These are phyloP conservation scores for Chymomyza procnemis DNA, from an alignment of 2,888 invertebrate genomes.

Conservation along the genomic window DNA sequence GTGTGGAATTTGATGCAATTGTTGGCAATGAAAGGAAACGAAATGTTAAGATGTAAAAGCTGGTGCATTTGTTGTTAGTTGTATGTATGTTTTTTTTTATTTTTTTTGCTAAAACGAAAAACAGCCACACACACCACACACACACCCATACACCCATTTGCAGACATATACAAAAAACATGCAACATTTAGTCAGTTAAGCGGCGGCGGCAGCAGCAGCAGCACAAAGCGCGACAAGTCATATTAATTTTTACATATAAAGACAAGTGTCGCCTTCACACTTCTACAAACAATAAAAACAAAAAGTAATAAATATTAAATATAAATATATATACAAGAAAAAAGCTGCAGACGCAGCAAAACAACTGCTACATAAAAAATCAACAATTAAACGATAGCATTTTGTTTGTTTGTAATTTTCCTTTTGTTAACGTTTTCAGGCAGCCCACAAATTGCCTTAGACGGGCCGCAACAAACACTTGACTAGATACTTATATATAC, in stretches of 20 bases:
- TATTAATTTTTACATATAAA: background rate
- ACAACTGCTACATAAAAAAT: slow-evolving; percentile 17
- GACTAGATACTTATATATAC: background rate
- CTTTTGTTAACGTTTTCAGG: slow-evolving; percentile 25
- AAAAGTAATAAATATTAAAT: background rate
- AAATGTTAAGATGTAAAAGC: slow-evolving; percentile 48
- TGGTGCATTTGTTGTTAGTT: slow-evolving; percentile 71
- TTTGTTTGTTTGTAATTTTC: slow-evolving; percentile 20
- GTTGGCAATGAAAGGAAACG: slow-evolving; percentile 3
- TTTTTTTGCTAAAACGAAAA: no score
- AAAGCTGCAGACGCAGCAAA: background rate
- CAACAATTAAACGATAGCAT: slow-evolving; percentile 1
- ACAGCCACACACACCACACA: slow-evolving; percentile 22
- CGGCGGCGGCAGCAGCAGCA: background rate
- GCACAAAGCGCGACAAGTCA: background rate
- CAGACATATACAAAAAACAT: slow-evolving; percentile 2
- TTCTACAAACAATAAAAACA: slow-evolving; percentile 11
- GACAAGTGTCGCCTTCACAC: slow-evolving; percentile 29
- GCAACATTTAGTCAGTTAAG: slow-evolving; percentile 11
- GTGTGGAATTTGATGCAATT: background rate
- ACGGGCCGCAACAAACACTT: slow-evolving; percentile 7
- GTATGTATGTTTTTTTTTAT: slow-evolving; percentile 64
- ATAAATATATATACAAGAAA: no score
- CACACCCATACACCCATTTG: slow-evolving; percentile 21
- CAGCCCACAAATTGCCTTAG: slow-evolving; percentile 3